A percentile compares a stretch with the other conserved stretches of the same genome.
Conservation (phyloP, 2,797 vertebrate species). For the Eulemur albifrons region DNA sequence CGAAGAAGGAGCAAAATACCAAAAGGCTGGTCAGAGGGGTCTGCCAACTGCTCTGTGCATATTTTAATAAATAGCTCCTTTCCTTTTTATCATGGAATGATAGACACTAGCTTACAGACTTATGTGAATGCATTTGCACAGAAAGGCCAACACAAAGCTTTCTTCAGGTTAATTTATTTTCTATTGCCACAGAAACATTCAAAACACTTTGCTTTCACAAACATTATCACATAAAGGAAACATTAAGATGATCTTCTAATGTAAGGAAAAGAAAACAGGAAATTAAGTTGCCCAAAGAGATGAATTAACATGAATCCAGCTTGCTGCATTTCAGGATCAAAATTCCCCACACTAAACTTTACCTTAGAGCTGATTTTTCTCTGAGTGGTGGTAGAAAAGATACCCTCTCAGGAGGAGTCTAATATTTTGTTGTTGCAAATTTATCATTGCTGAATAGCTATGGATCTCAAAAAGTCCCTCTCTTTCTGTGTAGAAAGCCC, state of each 20-base stretch:
- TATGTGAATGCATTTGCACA: background rate
- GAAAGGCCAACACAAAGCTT: background rate
- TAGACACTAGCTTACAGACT: background rate
- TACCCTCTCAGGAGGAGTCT: background rate
- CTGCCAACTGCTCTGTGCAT: background rate
- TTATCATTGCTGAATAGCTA: background rate
- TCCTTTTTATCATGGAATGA: background rate
- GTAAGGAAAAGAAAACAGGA: background rate
- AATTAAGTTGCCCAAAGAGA: slow-evolving; percentile 17
- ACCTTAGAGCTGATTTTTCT: slow-evolving; percentile 5
- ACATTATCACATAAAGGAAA: background rate
- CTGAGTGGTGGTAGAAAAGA: background rate
- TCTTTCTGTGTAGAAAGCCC: background rate
- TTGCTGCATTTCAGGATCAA: slow-evolving; percentile 41
- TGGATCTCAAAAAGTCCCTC: background rate
- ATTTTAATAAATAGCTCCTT: background rate
- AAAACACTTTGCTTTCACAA: background rate
- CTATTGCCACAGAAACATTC: background rate
- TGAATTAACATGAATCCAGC: background rate
- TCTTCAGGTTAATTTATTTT: background rate
- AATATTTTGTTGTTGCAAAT: background rate
- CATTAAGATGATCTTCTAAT: slow-evolving; percentile 18
- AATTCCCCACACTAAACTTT: background rate
- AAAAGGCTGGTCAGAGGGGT: background rate
- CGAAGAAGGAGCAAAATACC: background rate